phyloP scores from a whole-genome alignment of 2,113 vertebrate species.

The Hydrolagus affinis region DNA sequence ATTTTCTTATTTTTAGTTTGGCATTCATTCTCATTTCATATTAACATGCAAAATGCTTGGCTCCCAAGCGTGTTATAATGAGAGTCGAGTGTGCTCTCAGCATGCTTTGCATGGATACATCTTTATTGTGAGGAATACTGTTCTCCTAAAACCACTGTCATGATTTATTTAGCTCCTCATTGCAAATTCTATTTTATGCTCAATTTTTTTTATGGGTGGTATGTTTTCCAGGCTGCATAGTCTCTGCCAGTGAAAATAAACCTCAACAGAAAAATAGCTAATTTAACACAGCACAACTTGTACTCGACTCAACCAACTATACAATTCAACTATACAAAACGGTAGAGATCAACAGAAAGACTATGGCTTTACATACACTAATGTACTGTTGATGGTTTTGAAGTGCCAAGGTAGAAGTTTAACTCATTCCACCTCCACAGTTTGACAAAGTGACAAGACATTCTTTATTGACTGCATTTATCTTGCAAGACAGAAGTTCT shows the following conservation, averaged over 20 bases:
- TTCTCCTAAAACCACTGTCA: too few species aligned
- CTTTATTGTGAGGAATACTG: too few species aligned
- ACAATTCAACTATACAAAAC: not conserved
- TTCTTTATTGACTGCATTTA: constrained; percentile 29
- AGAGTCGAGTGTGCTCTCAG: too few species aligned
- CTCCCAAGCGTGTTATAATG: too few species aligned
- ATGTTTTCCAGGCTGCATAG: too few species aligned
- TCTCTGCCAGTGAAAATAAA: not conserved
- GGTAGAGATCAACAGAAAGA: not conserved
- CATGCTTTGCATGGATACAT: too few species aligned
- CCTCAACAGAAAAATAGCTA: not conserved
- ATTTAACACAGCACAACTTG: not conserved
- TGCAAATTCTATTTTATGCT: too few species aligned
- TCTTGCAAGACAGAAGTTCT: constrained; percentile 30
- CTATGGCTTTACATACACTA: not conserved
- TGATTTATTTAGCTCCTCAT: too few species aligned
- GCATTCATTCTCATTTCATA: too few species aligned
- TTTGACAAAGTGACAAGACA: not conserved
- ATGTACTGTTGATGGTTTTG: not conserved
- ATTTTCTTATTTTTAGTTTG: too few species aligned
- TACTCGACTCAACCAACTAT: not conserved
- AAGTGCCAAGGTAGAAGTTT: not conserved
- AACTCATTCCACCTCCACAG: not conserved
- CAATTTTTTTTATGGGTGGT: too few species aligned
- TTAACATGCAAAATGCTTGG: too few species aligned